These are phyloP conservation scores for Semotilus atromaculatus DNA, from an alignment of 2,797 vertebrate genomes.

Conservation along the genomic window DNA sequence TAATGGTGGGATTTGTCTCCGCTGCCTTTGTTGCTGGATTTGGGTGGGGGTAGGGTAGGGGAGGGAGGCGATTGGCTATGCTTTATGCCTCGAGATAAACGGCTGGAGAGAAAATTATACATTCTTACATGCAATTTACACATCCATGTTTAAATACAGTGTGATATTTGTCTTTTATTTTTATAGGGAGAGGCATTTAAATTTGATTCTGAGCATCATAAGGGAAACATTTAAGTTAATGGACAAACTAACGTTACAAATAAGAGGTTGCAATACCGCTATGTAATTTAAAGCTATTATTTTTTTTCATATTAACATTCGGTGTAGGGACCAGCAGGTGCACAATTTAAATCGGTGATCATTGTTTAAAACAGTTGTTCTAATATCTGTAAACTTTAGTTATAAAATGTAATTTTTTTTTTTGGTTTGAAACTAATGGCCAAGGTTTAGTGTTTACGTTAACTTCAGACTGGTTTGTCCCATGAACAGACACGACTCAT, in stretches of 20 bases:
- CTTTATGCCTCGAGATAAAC: neutral
- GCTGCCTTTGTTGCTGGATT: conserved; percentile 48
- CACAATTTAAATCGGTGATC: neutral
- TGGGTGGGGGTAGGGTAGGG: conserved; percentile 68
- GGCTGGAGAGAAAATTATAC: neutral
- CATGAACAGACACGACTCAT: no score
- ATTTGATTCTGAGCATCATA: neutral
- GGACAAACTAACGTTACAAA: neutral
- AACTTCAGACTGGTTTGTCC: neutral
- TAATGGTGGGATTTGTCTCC: conserved; percentile 13
- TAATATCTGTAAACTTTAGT: neutral
- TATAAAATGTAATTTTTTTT: neutral
- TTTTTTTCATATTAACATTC: neutral
- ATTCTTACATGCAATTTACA: neutral
- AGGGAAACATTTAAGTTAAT: neutral
- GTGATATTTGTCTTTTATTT: no score
- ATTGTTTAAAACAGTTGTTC: neutral
- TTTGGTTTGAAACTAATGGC: neutral
- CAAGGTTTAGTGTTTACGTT: neutral
- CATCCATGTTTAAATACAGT: no score
- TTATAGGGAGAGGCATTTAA: neutral
- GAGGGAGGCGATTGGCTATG: conserved; percentile 8
- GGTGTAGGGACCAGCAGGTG: neutral
- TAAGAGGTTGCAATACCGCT: neutral
- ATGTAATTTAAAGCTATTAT: neutral